phyloP scores from a whole-genome alignment of 2,113 vertebrate genomes.

The Cricetomys ansorgei region DNA sequence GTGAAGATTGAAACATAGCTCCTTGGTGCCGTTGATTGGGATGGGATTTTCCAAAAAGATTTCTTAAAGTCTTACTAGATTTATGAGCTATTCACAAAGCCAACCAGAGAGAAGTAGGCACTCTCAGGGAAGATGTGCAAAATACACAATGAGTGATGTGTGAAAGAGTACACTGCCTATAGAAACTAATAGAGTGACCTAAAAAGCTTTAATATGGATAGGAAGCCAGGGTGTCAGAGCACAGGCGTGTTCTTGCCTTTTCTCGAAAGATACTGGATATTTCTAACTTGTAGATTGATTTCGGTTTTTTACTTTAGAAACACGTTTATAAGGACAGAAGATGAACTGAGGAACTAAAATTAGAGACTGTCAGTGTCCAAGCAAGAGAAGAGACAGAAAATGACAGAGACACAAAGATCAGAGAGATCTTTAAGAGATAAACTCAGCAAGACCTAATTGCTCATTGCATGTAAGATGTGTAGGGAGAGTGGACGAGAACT shows the following conservation, averaged over 20 bases:
- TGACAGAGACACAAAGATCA: slow-evolving; percentile 6
- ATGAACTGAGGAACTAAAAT: slow-evolving; percentile 50
- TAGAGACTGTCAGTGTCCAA: slow-evolving; percentile 8
- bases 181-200: background rate
- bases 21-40: background rate
- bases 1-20: background rate
- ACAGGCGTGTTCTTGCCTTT: slow-evolving; percentile 6
- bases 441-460: background rate
- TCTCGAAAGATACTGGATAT: slow-evolving; percentile 50
- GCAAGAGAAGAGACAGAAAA: slow-evolving; percentile 31
- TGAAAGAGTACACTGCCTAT: background rate
- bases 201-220: background rate
- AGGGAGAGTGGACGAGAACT: background rate
- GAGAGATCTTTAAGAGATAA: slow-evolving; percentile 42
- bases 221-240: background rate
- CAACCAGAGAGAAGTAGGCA: background rate
- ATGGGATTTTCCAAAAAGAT: slow-evolving; percentile 22
- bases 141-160: background rate
- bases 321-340: slow-evolving; percentile 16
- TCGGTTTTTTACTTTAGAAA: slow-evolving; percentile 62
- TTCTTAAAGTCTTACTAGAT: slow-evolving; percentile 28
- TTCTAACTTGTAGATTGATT: slow-evolving; percentile 63
- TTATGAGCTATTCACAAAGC: background rate
- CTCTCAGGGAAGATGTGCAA: background rate
- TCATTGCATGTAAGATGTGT: slow-evolving; percentile 5